Base-by-base conservation (phyloP, 2,797 vertebrate genomes). In the Peromyscus aztecus region DNA sequence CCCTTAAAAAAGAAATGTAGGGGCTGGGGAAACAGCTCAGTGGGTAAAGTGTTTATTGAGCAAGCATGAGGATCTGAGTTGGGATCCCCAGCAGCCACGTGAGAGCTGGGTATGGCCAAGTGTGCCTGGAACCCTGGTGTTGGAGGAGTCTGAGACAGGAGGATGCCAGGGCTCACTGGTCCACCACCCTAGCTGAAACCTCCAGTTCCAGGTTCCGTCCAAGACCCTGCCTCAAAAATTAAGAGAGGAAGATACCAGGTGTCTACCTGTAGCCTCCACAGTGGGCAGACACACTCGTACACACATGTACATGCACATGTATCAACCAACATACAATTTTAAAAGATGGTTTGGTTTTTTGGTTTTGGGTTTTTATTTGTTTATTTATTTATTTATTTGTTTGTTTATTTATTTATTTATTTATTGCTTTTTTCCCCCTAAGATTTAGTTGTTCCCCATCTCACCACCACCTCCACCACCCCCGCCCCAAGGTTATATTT, bases 381-480 rank as follows among this genome's bases (percentile, higher is more conserved):
- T 46, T 46, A 40, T 40, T 40, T 40, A 40, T 40, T n/a, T n/a
- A n/a, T 46, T 46, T 43, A 43, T 43, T 43, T 43, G 4, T 43
- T 43, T n/a, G n/a, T 52, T 46, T 9, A 1, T 46, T 46, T 46
- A 1, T 9, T 46, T 46, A 40, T 40, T 40, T 40, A 40, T 40
- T n/a, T n/a, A n/a, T 61, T 27, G 0, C 23, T 65, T 34, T 13
- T 65, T 49, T 59, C 16, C 24, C 7, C 80, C 83, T 85, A 84
- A 46, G 31, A 24, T 85, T 85, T 85, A n/a, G 63, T 85, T 55
- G 14, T 55, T 55, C 52, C 13, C 52, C 52, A 16, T 16, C 52
- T 4, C 52, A 16, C 52, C 52, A 2, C 21, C 12, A n/a, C n/a
- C n/a, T n/a, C n/a, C n/a, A n/a, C n/a, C n/a, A n/a, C 1, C 0